Evolutionary conservation across 2,888 invertebrate genomes (phyloP).

Genomic region (Drosophila borealis): DNA sequence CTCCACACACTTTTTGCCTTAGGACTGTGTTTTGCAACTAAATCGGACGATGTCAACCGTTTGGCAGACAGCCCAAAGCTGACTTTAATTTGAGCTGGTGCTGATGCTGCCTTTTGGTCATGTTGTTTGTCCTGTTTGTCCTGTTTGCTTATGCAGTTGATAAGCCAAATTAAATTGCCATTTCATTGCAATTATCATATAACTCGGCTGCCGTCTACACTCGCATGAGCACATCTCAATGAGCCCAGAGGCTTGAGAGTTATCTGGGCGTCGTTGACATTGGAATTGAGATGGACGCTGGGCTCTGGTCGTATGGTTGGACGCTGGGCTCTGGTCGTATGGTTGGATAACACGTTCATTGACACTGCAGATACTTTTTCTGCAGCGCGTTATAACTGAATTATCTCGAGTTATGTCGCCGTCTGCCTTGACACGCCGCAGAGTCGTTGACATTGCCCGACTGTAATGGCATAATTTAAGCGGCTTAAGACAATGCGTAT

Average conservation of each 20-base stretch:
- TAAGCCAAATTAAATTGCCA: slow-evolving; percentile 61
- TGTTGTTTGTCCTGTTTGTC: not conserved
- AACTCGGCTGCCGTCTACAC: slow-evolving; percentile 11
- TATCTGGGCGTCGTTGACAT: slow-evolving; percentile 43
- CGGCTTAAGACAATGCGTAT: slow-evolving; percentile 63
- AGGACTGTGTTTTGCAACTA: not conserved
- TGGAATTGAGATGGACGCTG: slow-evolving; percentile 11
- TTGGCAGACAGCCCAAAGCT: slow-evolving; percentile 16
- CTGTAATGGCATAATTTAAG: slow-evolving; percentile 65
- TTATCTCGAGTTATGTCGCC: slow-evolving; percentile 69
- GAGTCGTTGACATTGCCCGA: slow-evolving; percentile 65
- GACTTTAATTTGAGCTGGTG: slow-evolving; percentile 18
- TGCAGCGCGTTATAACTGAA: slow-evolving; percentile 65
- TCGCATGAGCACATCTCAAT: slow-evolving; percentile 2
- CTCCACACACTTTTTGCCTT: not conserved
- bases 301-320: slow-evolving; percentile 9
- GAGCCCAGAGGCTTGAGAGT: slow-evolving; percentile 9
- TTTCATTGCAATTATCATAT: slow-evolving; percentile 60
- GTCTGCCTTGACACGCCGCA: slow-evolving; percentile 36
- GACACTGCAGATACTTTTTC: slow-evolving; percentile 34
- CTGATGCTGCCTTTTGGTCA: slow-evolving; percentile 18
- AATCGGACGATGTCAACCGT: slow-evolving; percentile 14
- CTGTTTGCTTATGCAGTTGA: slow-evolving; percentile 36
- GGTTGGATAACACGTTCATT: slow-evolving; percentile 46
- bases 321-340: slow-evolving; percentile 2